Percentiles rank a stretch among this genome's conserved stretches.
Evolutionary conservation across 2,888 invertebrate genomes (phyloP).

Genomic region (Nemotelus pantherinus): DNA sequence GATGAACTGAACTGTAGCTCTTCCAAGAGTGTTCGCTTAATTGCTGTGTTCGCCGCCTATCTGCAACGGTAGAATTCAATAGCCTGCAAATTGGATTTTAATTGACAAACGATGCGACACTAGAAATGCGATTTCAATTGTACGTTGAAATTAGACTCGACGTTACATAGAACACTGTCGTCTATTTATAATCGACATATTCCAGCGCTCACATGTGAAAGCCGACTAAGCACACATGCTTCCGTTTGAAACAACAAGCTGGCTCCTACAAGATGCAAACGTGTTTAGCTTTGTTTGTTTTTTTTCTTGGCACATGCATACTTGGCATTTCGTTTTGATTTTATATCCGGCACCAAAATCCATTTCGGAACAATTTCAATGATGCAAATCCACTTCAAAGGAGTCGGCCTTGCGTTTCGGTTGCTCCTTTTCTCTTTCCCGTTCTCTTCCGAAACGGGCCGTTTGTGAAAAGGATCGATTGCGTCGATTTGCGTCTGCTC

Average conservation of each 20-base stretch:
- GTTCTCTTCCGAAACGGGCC: no score
- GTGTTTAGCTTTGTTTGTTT: background rate
- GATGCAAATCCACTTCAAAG: background rate
- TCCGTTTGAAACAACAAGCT: background rate
- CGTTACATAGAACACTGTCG: background rate
- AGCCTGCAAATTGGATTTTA: background rate
- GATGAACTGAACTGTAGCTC: no score
- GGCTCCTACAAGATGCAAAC: background rate
- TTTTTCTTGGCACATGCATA: background rate
- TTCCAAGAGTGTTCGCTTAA: no score
- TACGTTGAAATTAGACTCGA: background rate
- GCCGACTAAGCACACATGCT: background rate
- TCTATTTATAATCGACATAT: background rate
- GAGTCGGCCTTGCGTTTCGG: no score
- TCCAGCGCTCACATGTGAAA: background rate
- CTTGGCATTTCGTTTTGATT: background rate
- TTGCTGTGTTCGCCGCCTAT: no score
- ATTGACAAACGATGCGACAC: background rate
- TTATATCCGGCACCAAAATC: constrained; percentile 18
- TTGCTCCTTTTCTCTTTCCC: no score
- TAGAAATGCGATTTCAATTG: background rate
- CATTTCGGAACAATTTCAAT: background rate
- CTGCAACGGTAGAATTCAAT: no score
- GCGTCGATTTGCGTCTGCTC: constrained; percentile 18
- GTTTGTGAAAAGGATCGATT: constrained; percentile 2